Conservation (phyloP, 53 echinoderm and acorn worm genomes). For the Holothuria scabra region DNA sequence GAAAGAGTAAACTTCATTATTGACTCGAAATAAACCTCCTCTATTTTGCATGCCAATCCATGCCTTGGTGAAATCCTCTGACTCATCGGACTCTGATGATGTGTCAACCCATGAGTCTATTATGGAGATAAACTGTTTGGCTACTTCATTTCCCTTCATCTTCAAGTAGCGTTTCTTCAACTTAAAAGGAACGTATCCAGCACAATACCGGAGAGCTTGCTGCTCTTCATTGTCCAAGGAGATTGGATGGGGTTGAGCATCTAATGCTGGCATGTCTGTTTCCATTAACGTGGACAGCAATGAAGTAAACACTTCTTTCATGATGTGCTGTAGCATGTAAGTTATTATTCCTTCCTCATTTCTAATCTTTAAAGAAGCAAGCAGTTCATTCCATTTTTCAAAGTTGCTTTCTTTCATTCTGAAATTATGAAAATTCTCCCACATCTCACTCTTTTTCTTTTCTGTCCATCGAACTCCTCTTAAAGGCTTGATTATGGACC, state of each 20-base stretch:
- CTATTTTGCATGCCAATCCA: constrained; percentile 9
- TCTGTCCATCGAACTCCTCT: neutral
- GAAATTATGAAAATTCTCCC: neutral
- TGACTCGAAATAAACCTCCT: constrained; percentile 4
- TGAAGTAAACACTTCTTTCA: neutral
- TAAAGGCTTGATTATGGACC: neutral
- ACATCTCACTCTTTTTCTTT: neutral
- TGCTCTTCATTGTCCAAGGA: neutral
- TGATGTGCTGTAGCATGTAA: neutral
- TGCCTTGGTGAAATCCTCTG: neutral
- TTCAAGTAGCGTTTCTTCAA: neutral
- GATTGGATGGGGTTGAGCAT: neutral
- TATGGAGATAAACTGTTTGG: neutral
- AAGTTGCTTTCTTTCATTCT: neutral
- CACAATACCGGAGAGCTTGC: neutral
- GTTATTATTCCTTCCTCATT: neutral
- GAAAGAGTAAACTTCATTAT: neutral
- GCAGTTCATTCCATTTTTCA: neutral
- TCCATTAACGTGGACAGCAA: neutral
- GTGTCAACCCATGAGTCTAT: neutral
- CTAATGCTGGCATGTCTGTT: neutral
- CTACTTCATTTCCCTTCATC: constrained; percentile 6
- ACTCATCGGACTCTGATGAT: no score
- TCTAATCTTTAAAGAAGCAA: no score
- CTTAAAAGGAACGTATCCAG: constrained; percentile 3